Percentiles rank a stretch among this genome's conserved stretches.
Evolutionary conservation across 2,113 vertebrate genomes (phyloP).

Genomic region (Perca fluviatilis): DNA sequence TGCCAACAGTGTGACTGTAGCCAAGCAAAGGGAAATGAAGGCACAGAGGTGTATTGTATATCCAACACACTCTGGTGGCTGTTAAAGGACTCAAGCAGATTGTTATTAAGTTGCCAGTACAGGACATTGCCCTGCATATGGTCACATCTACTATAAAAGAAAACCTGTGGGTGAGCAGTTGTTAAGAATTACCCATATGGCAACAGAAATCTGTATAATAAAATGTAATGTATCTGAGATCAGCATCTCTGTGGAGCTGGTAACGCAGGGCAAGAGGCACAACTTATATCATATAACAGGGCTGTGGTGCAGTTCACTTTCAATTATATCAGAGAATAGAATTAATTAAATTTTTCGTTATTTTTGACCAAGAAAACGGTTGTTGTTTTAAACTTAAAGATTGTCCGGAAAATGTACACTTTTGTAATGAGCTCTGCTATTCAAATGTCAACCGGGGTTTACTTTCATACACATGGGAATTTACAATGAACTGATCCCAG

Average conservation of each 20-base stretch:
- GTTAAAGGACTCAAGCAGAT: constrained; percentile 56
- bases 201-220: constrained; percentile 17
- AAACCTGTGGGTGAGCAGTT: constrained; percentile 2
- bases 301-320: constrained; percentile 17
- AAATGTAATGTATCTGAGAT: background rate
- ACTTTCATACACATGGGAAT: background rate
- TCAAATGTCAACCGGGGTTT: background rate
- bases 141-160: constrained; percentile 27
- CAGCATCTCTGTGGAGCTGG: constrained; percentile 23
- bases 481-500: constrained; percentile 28
- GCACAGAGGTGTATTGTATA: constrained; percentile 72
- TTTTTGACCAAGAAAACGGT: background rate
- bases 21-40: constrained; percentile 66
- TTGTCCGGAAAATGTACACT: background rate
- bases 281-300: constrained; percentile 16
- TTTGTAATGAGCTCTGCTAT: background rate
- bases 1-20: constrained; percentile 24
- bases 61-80: constrained; percentile 67
- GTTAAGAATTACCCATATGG: constrained; percentile 32
- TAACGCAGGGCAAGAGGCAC: constrained; percentile 33
- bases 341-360: background rate
- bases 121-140: background rate
- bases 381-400: background rate
- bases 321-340: background rate
- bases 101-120: constrained; percentile 16